A percentile compares a stretch with the other conserved stretches of the same genome.
phyloP scores from a whole-genome alignment of 2,888 invertebrate species.

The Sarcophaga caerulescens region DNA sequence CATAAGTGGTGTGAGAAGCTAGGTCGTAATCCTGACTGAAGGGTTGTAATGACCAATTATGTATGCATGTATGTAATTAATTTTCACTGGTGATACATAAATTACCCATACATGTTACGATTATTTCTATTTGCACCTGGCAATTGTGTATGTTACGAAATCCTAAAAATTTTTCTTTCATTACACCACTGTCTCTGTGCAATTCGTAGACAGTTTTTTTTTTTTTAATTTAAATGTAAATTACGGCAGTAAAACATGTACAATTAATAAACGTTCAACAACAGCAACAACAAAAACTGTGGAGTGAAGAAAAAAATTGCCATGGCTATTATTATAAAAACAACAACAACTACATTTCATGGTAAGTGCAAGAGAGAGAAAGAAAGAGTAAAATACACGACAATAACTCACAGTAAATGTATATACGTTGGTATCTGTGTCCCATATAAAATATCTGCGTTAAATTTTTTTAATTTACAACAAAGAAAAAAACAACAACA shows the following conservation, averaged over 20 bases:
- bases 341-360: slow-evolving; percentile 2
- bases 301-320: background rate
- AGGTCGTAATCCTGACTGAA: too few relatives aligned
- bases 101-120: slow-evolving; percentile 2
- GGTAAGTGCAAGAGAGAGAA: background rate
- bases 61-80: too few relatives aligned
- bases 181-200: slow-evolving; percentile 14
- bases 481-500: background rate
- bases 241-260: slow-evolving; percentile 48
- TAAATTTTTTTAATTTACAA: slow-evolving; percentile 12
- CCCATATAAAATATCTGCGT: background rate
- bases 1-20: too few relatives aligned
- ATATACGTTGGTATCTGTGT: background rate
- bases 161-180: background rate
- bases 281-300: background rate
- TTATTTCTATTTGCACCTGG: background rate
- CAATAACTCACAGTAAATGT: background rate
- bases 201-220: background rate
- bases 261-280: slow-evolving; percentile 59
- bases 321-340: slow-evolving; percentile 42
- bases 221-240: slow-evolving; percentile 55
- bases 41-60: too few relatives aligned
- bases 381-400: background rate
- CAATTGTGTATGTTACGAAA: background rate
- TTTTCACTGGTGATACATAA: slow-evolving; percentile 21